Evolutionary conservation across 1,140 invertebrate genomes (phyloP), one percentile per base, ranked within the genome.

Genomic region (Zaprionus lachaisei): DNA sequence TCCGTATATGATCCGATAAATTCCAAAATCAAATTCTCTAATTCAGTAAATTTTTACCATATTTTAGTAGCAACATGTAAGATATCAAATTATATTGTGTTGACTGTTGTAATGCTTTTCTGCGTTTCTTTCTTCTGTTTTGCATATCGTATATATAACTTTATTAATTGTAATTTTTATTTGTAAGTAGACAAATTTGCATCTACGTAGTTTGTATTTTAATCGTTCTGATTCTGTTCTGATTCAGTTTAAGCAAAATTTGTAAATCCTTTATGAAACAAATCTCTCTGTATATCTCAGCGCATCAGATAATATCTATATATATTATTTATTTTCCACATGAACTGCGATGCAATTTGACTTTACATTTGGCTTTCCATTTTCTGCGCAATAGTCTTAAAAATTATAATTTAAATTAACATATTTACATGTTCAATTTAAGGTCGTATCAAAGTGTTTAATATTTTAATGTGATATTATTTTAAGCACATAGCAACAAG

Each of bases 391-490:
- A 22, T 74, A 80, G 62, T 70, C 41, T 60, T 60, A 55, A 28
- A 55, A 34, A 76, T 65, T 65, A 49, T 69, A 71, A 31, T 14
- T 71, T 67, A 64, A 60, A 61, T 44, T 72, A 64, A 38, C 47
- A 51, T 34, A 41, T 28, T 24, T 51, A 51, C 47, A 54, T 49
- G 41, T 63, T 62, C n/a, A 63, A 31, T 80, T 74, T 72, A 77
- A 72, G 76, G 65, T 68, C 49, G 41, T 66, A 69, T 67, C 26
- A 63, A 81, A 83, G 80, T 86, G 79, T 37, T 76, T 77, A 89
- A 75, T 60, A 77, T 83, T 79, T 91, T 87, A 72, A 81, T 91
- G 89, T 91, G 89, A 91, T 91, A 91, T 91, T 87, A 91, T 91
- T 82, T 91, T 91, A 91, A 91, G 89, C 83, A 82, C 74, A 77